Evolutionary conservation across 2,797 vertebrate species (phyloP), one percentile per base, ranked within the genome.

Genomic region (Brotula barbata): DNA sequence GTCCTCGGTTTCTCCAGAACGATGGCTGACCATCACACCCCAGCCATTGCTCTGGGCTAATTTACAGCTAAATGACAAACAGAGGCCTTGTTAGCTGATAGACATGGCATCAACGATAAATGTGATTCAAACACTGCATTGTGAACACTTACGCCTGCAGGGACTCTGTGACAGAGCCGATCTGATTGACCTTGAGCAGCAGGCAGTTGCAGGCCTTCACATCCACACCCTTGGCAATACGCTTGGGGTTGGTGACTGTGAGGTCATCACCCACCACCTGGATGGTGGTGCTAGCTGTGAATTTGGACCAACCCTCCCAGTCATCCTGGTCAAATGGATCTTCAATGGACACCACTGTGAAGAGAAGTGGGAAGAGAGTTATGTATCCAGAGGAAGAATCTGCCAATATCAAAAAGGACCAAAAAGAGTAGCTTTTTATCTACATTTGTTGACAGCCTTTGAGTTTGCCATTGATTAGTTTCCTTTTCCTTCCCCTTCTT

Each of bases 1-100:
- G 37, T 99, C 97, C 76, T 99, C 97, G 0, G 97, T 99, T 87
- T 99, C 97, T 68, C 97, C 97, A 0, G 97, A 99, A 68, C 96
- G 96, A 63, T 99, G 97, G 56, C 96, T 98, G 85, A 98, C 97
- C 97, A 99, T 98, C 84, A 99, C 97, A 0, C 97, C 97, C 97
- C 97, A 99, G 60, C 96, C 96, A 0, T 91, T 99, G 81, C 88
- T 92, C 90, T 99, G 97, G 21, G 97, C 97, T 82, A 99, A 82
- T 87, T 99, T 98, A 85, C 97, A 99, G 72, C 97, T 99, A 51
- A 25, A 68, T 59, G 3, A 71, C 12, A 54, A 59, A 20, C 52
- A 5, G 13, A 9, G 41, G 6, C 6, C 10, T 3, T 1, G 3
- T 68, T 19, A 47, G 14, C 8, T 31, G 12, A 44, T 3, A 11